Evolutionary conservation across 1,140 invertebrate genomes (phyloP), one percentile per base, ranked within the genome.

Genomic region (Zaprionus camerounensis): DNA sequence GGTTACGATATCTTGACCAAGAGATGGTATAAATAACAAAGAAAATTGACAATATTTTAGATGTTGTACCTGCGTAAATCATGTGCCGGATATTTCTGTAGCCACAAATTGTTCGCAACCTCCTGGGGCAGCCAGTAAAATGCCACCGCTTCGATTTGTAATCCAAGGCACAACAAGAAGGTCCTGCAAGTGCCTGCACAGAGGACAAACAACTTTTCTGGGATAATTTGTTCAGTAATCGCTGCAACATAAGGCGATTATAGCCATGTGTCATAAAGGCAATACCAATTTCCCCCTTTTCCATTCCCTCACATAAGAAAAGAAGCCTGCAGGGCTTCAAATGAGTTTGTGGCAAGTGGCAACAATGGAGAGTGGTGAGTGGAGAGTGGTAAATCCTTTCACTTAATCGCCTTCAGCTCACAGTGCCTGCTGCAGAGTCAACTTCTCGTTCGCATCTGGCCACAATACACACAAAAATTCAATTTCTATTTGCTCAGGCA

Each of bases 241-340:
- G 38, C 46, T 65, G 58, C 46, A 55, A 26, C 41, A 34, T 73
- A 61, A 73, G 56, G 20, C 55, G 64, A 73, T 73, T 73, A 68
- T 53, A 36, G 28, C 4, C 12, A 22, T 20, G 62, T 7, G 55
- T 12, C 38, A 51, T 28, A 59, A 53, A 20, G 28, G 24, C 41
- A 38, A 34, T 31, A 66, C 31, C n/a, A 38, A 59, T 67, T 59
- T 59, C 12, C 31, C 31, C 11, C 49, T 24, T 31, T 31, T 5
- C 6, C 26, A 28, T 28, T 28, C 26, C 26, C 12, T 5, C 22
- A 51, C 34, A 22, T 12, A 22, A 38, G 7, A 28, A 31, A 31
- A 20, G 36, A 31, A 17, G 6, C 11, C 6, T 17, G 9, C 17
- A 6, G 22, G 26, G 22, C 3, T 75, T 53, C 41, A 49, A 56